Evolutionary conservation across 2,113 vertebrate species (phyloP), one percentile per base, ranked within the genome.

Genomic region (Cheirogaleus medius): DNA sequence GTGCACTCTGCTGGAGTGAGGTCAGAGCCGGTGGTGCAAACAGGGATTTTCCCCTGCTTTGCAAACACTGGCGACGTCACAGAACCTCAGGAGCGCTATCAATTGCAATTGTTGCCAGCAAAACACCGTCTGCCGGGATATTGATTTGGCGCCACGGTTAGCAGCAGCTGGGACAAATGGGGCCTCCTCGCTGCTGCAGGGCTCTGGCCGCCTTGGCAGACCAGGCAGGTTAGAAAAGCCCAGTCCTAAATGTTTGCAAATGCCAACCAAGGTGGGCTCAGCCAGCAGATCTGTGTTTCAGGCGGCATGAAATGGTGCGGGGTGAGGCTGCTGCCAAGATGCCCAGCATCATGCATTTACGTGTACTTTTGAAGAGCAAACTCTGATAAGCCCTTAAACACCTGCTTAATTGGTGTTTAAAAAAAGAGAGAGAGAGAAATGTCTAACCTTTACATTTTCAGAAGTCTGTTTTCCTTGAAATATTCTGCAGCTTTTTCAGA

Each of bases 31-130:
- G 25, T 64, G n/a, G 63, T 37, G 58, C 92, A 52, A 78, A 78
- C 69, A 97, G 68, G 97, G 96, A 97, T 97, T 98, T 98, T 98
- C 96, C 97, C 97, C 3, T 0, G 12, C 94, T 84, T 47, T 84
- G 77, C 78, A 78, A 92, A 90, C 9, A 87, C 73, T 32, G 25
- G 87, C 54, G 0, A 90, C 15, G 84, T 97, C 49, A 69, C 44
- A 11, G 71, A 93, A 49, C 44, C 93, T 96, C 91, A 5, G 71
- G 69, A 71, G 63, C 47, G 6, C 91, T 93, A 42, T 83, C 93
- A 54, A 5, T 95, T 44, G 87, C 0, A 58, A 0, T 83, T 32
- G 91, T 1, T 77, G 92, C 82, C 8, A 29, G 42, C 87, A 87
- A 95, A 97, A 64, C 25, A 1, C 90, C 21, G 14, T 85, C 89